phyloP scores from a whole-genome alignment of 1,140 invertebrate species.

The Leptinotarsa undecemlineata region DNA sequence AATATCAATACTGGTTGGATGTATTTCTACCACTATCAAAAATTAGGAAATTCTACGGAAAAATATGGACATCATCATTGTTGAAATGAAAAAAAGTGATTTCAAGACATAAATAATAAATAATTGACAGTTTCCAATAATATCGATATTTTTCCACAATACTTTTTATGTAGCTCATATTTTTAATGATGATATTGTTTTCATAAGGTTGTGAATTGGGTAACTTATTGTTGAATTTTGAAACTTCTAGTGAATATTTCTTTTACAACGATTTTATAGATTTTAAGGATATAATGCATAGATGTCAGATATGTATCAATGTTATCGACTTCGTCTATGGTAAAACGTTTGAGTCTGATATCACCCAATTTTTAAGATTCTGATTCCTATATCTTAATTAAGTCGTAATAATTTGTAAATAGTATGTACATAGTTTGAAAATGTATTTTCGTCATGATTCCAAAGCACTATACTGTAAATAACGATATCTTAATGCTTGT shows the following conservation, averaged over 20 bases:
- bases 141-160: too few species aligned
- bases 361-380: neutral
- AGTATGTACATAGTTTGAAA: constrained; percentile 44
- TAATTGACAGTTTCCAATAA: too few species aligned
- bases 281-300: neutral
- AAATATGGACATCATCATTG: too few species aligned
- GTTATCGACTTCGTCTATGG: constrained; percentile 8
- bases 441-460: constrained; percentile 44
- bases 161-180: too few species aligned
- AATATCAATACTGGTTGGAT: too few species aligned
- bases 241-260: constrained; percentile 8
- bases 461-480: constrained; percentile 46
- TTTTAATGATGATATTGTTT: neutral
- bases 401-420: constrained; percentile 35
- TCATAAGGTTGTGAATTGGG: constrained; percentile 28
- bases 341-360: neutral
- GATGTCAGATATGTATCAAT: too few species aligned
- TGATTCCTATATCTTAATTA: constrained; percentile 28
- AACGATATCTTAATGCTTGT: constrained; percentile 37
- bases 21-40: too few species aligned
- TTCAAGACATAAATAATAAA: too few species aligned
- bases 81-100: too few species aligned
- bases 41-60: too few species aligned
- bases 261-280: constrained; percentile 12
- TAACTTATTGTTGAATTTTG: constrained; percentile 9